phyloP scores from a whole-genome alignment of 2,797 vertebrate genomes.

The Tauraco hartlaubi region DNA sequence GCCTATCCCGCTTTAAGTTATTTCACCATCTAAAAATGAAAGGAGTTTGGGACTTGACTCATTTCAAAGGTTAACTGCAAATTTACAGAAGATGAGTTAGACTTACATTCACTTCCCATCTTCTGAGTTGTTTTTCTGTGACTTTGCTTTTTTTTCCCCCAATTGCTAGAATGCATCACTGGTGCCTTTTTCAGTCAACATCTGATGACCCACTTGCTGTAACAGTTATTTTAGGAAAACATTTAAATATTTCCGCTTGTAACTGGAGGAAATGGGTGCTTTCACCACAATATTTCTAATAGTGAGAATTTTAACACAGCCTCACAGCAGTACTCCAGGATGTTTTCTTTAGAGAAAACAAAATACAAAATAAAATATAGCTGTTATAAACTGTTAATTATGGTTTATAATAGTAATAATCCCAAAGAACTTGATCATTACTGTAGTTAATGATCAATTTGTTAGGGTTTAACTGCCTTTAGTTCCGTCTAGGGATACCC shows the following conservation, averaged over 20 bases:
- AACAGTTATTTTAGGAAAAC: background rate
- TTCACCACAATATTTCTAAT: background rate
- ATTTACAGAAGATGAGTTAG: background rate
- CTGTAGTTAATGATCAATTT: conserved; percentile 76
- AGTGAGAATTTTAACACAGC: background rate
- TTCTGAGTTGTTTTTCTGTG: accelerated
- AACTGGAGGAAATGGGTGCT: background rate
- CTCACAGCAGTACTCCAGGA: background rate
- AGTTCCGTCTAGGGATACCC: conserved; percentile 66
- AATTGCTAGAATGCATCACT: background rate
- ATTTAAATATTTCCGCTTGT: background rate
- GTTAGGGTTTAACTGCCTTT: conserved; percentile 70
- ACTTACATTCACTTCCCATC: background rate
- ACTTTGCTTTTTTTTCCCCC: background rate
- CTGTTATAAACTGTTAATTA: conserved; percentile 74
- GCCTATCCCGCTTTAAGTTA: too few relatives aligned
- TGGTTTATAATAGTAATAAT: conserved; percentile 74
- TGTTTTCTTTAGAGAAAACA: conserved; percentile 29
- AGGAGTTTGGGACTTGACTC: background rate
- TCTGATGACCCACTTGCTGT: background rate
- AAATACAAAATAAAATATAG: conserved; percentile 66
- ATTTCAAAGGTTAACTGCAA: background rate
- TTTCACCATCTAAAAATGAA: background rate
- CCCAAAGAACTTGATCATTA: conserved; percentile 76
- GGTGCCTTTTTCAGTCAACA: background rate